Conservation (phyloP, 2,888 invertebrate genomes). For the Imbricaverruca yamaguchii region DNA sequence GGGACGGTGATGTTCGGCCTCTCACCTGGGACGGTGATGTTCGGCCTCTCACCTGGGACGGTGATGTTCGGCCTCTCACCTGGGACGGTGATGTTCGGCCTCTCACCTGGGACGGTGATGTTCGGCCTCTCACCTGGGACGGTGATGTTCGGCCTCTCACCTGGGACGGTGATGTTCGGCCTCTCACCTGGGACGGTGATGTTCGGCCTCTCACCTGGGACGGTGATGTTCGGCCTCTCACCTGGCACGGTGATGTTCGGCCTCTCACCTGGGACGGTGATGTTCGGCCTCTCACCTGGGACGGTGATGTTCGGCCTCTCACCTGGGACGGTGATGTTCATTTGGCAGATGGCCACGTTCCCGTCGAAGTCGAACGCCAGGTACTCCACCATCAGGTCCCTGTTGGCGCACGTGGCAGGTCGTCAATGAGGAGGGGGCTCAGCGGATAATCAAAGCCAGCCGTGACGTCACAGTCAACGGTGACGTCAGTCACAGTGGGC, state of each 20-base stretch:
- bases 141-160: constrained; percentile 67
- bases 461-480: too few species aligned
- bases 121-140: constrained; percentile 66
- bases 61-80: constrained; percentile 68
- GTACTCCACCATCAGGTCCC: constrained; percentile 87
- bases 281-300: constrained; percentile 62
- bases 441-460: too few species aligned
- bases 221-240: constrained; percentile 88
- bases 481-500: too few species aligned
- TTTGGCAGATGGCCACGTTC: constrained; percentile 93
- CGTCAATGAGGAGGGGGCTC: too few species aligned
- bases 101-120: constrained; percentile 71
- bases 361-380: constrained; percentile 96
- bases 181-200: constrained; percentile 70
- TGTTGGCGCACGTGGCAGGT: neutral
- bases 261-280: constrained; percentile 68
- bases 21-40: constrained; percentile 75
- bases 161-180: constrained; percentile 84
- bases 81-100: constrained; percentile 82
- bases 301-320: constrained; percentile 56
- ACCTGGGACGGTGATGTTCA: constrained; percentile 84
- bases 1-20: constrained; percentile 82
- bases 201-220: constrained; percentile 62
- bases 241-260: too few species aligned
- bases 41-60: constrained; percentile 62